Evolutionary conservation across 2,113 vertebrate species (phyloP).

Genomic region (Psittacus erithacus): DNA sequence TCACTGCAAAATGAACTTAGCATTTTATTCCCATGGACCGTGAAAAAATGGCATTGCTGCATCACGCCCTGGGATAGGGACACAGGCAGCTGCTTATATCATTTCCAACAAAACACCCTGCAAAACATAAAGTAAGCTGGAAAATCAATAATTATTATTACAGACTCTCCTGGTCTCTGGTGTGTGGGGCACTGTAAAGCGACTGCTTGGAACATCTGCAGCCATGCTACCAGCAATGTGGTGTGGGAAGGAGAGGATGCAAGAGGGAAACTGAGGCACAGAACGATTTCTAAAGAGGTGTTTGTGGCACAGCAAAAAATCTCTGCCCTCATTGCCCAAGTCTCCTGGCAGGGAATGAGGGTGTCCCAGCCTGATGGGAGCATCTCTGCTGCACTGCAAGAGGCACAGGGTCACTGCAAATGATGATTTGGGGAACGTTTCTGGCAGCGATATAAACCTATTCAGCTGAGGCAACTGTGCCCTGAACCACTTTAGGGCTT

Average conservation of each 20-base stretch:
- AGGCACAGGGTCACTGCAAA: neutral
- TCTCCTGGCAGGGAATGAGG: neutral
- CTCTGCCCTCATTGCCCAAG: neutral
- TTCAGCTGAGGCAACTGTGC: neutral
- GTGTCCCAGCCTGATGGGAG: neutral
- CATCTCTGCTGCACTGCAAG: neutral
- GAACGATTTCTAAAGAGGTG: neutral
- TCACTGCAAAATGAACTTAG: constrained; percentile 1
- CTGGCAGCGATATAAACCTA: neutral
- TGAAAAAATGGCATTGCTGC: neutral
- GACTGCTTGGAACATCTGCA: neutral
- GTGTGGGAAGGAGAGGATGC: neutral
- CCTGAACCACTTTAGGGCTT: neutral
- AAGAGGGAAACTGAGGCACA: constrained; percentile 12
- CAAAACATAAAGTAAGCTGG: constrained; percentile 17
- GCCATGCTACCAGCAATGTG: fast-evolving
- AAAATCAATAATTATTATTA: constrained; percentile 54
- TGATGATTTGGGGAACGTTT: neutral
- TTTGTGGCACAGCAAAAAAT: neutral
- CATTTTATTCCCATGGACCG: neutral
- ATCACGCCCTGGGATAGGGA: neutral
- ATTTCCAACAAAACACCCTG: constrained; percentile 21
- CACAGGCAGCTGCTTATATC: constrained; percentile 35
- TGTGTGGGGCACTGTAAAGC: neutral
- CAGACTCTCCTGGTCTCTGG: neutral